Percentiles rank a stretch among this genome's conserved stretches.
Evolutionary conservation across 2,888 invertebrate species (phyloP).

Genomic region (Globia sparganii): DNA sequence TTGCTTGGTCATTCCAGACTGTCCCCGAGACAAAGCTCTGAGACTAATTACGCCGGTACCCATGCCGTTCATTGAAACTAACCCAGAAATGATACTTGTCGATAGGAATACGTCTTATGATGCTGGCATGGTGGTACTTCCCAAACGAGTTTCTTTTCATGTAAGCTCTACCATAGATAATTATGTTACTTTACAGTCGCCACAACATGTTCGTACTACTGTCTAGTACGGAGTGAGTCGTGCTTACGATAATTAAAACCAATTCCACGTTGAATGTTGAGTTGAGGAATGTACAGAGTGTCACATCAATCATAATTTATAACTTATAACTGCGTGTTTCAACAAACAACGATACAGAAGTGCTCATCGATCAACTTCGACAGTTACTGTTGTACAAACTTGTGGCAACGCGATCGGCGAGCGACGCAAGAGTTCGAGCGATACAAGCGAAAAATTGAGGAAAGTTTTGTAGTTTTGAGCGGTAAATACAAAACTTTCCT

Average conservation of each 20-base stretch:
- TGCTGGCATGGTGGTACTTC: neutral
- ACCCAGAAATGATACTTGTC: neutral
- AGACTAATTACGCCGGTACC: neutral
- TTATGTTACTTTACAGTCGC: neutral
- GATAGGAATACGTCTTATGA: neutral
- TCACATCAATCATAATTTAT: conserved; percentile 46
- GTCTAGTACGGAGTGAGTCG: neutral
- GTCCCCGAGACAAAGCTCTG: neutral
- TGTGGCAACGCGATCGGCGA: neutral
- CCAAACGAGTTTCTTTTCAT: neutral
- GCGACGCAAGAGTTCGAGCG: neutral
- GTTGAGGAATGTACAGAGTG: conserved; percentile 2
- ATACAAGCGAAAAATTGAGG: neutral
- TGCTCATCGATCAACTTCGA: conserved; percentile 47
- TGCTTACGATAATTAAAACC: neutral
- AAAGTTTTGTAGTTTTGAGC: neutral
- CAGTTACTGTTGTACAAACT: conserved; percentile 31
- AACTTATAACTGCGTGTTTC: conserved; percentile 21
- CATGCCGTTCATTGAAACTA: neutral
- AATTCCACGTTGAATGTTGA: neutral
- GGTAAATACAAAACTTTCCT: no score
- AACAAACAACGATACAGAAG: conserved; percentile 11
- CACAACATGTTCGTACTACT: neutral
- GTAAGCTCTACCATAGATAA: neutral
- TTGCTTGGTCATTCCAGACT: neutral